A percentile compares a stretch with the other conserved stretches of the same genome.
Evolutionary conservation across 1,140 invertebrate species (phyloP).

Genomic region (Venustaconcha ellipsiformis): DNA sequence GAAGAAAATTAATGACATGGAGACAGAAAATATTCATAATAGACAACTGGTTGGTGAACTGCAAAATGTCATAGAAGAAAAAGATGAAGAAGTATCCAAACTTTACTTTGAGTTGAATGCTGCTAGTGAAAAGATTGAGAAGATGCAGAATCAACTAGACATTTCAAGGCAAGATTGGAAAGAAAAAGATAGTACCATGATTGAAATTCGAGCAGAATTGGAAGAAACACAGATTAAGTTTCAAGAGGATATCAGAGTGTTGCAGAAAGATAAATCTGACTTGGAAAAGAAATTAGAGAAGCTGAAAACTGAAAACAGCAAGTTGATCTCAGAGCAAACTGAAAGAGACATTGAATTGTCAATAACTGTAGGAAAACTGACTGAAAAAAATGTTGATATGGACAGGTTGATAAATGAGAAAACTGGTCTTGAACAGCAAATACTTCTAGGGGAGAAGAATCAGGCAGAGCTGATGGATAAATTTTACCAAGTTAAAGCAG

Average conservation of each 20-base stretch:
- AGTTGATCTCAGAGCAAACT: neutral
- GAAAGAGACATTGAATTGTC: neutral
- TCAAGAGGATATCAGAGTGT: neutral
- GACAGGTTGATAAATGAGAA: slow-evolving; percentile 1
- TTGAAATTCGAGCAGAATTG: neutral
- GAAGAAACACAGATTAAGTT: slow-evolving; percentile 5
- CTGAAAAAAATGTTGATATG: neutral
- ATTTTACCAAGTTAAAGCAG: neutral
- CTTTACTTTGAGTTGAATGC: neutral
- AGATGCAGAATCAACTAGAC: neutral
- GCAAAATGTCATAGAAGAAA: too few species aligned
- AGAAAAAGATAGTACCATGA: neutral
- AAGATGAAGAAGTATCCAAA: too few species aligned
- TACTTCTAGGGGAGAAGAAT: too few species aligned
- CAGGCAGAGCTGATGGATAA: too few species aligned
- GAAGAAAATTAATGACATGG: too few species aligned
- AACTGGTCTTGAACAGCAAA: too few species aligned
- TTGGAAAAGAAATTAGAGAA: slow-evolving; percentile 4
- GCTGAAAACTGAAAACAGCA: slow-evolving; percentile 6
- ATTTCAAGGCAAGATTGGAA: neutral
- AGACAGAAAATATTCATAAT: too few species aligned
- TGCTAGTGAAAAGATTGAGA: slow-evolving; percentile 1
- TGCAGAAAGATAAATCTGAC: neutral
- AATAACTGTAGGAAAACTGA: neutral
- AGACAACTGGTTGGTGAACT: too few species aligned